phyloP scores from a whole-genome alignment of 1,140 invertebrate genomes.

The Asbolus verrucosus region DNA sequence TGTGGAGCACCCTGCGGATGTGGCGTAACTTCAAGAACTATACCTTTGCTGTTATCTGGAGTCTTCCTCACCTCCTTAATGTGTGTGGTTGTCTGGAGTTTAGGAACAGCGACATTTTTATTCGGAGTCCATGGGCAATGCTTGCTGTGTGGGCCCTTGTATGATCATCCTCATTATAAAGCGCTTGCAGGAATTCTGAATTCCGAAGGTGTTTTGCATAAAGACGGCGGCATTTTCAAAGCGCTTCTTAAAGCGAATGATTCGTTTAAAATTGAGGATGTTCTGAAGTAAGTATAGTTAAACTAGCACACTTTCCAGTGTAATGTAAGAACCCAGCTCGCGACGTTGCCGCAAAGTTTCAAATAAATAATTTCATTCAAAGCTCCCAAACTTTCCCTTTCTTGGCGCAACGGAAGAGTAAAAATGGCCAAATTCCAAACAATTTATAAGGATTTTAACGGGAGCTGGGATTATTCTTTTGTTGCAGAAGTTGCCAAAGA shows the following conservation, averaged over 20 bases:
- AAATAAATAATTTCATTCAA: too few relatives aligned
- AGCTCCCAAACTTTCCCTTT: too few relatives aligned
- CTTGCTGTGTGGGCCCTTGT: slow-evolving; percentile 73
- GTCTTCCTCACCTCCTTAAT: slow-evolving; percentile 65
- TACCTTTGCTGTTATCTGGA: slow-evolving; percentile 68
- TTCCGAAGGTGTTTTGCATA: slow-evolving; percentile 70
- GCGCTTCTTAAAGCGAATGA: slow-evolving; percentile 63
- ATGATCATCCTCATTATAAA: slow-evolving; percentile 70
- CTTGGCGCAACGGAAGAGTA: too few relatives aligned
- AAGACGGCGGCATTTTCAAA: slow-evolving; percentile 71
- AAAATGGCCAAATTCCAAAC: too few relatives aligned
- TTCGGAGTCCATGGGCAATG: slow-evolving; percentile 69
- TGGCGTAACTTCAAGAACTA: slow-evolving; percentile 68
- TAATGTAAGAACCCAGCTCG: neutral
- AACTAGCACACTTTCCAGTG: neutral
- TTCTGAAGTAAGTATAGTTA: slow-evolving; percentile 59
- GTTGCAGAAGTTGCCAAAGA: slow-evolving; percentile 75
- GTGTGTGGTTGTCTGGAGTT: slow-evolving; percentile 66
- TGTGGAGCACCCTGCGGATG: slow-evolving; percentile 69
- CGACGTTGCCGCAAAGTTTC: neutral
- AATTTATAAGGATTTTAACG: too few relatives aligned
- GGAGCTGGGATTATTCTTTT: too few relatives aligned
- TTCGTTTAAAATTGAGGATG: slow-evolving; percentile 56
- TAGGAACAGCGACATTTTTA: slow-evolving; percentile 66
- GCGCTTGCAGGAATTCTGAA: slow-evolving; percentile 72